Evolutionary conservation across 1,140 invertebrate genomes (phyloP).

Genomic region (Drosophila jambulina): DNA sequence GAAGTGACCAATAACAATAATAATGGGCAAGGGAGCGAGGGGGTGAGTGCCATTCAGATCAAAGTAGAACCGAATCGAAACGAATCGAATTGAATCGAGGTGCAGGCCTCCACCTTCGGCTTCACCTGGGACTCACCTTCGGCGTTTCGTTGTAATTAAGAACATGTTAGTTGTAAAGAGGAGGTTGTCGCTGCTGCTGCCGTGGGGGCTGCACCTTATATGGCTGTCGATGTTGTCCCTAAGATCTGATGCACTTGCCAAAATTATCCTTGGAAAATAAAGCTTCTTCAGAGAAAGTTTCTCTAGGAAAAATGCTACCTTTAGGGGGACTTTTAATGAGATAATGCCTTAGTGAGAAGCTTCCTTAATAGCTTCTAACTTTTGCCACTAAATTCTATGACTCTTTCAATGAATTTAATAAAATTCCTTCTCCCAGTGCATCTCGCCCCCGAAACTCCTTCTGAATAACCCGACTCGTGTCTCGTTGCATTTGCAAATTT

Average conservation of each 20-base stretch:
- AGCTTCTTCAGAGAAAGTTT: too few relatives aligned
- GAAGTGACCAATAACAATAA: constrained; percentile 60
- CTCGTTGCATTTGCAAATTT: constrained; percentile 79
- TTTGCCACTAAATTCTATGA: background rate
- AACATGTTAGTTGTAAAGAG: constrained; percentile 83
- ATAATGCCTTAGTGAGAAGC: background rate
- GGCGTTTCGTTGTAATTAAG: constrained; percentile 82
- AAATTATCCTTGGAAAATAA: too few relatives aligned
- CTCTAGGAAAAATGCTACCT: background rate
- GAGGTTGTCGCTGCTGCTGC: constrained; percentile 63
- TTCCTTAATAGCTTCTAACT: background rate
- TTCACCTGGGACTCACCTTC: constrained; percentile 73
- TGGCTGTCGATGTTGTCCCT: constrained; percentile 15
- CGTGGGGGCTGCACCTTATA: constrained; percentile 50
- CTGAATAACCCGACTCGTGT: constrained; percentile 51
- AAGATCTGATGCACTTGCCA: background rate
- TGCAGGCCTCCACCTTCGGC: constrained; percentile 40
- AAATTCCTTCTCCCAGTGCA: background rate
- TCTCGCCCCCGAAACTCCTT: constrained; percentile 30
- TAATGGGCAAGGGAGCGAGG: background rate
- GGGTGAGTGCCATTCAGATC: constrained; percentile 52
- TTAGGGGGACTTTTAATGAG: too few relatives aligned
- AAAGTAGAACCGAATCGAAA: constrained; percentile 68
- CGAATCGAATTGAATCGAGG: constrained; percentile 25
- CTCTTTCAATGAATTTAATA: background rate